Evolutionary conservation across 2,888 invertebrate species (phyloP), one percentile per base, ranked within the genome.

Genomic region (Caenorhabditis virilis): DNA sequence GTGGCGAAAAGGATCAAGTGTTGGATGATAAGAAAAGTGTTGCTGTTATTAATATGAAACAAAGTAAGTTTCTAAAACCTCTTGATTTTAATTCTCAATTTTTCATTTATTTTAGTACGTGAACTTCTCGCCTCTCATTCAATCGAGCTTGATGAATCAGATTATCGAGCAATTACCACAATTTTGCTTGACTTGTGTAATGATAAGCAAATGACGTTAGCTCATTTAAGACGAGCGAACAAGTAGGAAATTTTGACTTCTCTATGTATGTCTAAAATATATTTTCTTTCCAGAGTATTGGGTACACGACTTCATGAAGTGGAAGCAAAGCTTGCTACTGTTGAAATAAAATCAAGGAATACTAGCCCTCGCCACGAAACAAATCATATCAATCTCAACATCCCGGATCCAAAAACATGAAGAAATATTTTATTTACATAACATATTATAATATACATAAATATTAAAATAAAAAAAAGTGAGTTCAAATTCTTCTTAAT

Each of bases 171-270:
- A 1, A 85, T 92, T 18, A 90, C 91, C 72, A 86, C 89, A 50
- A 91, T 91, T 6, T 85, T 93, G 36, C 86, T 92, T 76, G 92
- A 93, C 83, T 89, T 91, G 45, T 86, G 92, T 35, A 91, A 90
- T 84, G 92, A 93, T 82, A 92, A 92, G 85, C 90, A 90, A 47
- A 86, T 91, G 59, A 91, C 91, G 1, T 84, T 92, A 26, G 89
- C 89, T 66, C 92, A 92, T 85, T 92, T 92, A 78, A 89, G 90
- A 78, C 91, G 91, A 85, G 90, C 92, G 5, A 93, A 92, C 84
- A 90, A 89, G 90, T 90, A 15, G 7, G 30, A 30, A 30, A 30
- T 9, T 9, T 9, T 9, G 13, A 30, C 30, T 13, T 9, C 30
- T 30, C 13, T 30, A 9, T 38, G 6, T 38, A 11, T n/a, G 13